Conservation (phyloP, 2,113 vertebrate genomes). For the Tor tambroides region DNA sequence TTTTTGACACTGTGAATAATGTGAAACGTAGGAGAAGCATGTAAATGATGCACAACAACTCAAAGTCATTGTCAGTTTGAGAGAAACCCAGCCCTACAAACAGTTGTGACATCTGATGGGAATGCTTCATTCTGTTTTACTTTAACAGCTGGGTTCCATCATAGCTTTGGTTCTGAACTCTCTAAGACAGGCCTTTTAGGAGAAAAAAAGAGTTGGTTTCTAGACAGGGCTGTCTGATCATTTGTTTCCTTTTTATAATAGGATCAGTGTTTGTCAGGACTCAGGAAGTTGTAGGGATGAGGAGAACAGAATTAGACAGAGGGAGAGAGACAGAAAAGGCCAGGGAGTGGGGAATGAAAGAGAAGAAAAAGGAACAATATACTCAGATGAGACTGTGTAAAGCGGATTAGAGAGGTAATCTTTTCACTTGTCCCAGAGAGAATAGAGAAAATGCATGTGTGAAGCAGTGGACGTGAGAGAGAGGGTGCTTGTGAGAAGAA, state of each 20-base stretch:
- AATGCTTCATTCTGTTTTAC: background rate
- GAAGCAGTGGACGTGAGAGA: background rate
- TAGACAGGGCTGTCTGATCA: slow-evolving; percentile 31
- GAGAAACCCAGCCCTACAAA: background rate
- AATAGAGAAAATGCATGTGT: background rate
- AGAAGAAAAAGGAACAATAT: background rate
- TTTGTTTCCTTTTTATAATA: slow-evolving; percentile 50
- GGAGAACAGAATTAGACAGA: slow-evolving; percentile 33
- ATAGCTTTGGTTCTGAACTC: background rate
- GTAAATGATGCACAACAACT: background rate
- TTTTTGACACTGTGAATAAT: background rate
- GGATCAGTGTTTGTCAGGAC: slow-evolving; percentile 45
- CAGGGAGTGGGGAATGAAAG: background rate
- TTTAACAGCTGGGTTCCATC: background rate
- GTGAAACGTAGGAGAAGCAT: too few relatives aligned
- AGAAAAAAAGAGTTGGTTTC: slow-evolving; percentile 46
- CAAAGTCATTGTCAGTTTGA: background rate
- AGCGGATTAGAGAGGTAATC: slow-evolving; percentile 47
- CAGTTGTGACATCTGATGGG: background rate
- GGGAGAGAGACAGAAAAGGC: background rate
- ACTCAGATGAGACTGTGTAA: slow-evolving; percentile 19
- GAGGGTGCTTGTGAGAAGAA: background rate
- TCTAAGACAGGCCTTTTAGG: background rate
- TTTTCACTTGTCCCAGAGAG: slow-evolving; percentile 26
- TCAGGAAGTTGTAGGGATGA: background rate